Conservation (phyloP, 2,113 vertebrate genomes). For the Ceyx melanurus region DNA sequence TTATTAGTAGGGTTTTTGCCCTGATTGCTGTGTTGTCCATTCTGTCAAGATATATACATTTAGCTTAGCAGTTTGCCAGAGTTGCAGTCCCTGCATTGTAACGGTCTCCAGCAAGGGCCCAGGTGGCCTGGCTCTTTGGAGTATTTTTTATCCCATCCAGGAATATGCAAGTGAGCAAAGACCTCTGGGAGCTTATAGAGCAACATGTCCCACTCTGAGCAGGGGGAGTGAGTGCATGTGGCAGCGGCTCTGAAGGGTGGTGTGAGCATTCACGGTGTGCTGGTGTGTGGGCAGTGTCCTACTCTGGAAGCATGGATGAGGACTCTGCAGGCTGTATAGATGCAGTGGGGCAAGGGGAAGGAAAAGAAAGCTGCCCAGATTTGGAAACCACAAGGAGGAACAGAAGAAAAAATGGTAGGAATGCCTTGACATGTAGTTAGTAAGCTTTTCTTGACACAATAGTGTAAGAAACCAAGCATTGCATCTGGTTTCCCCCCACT, state of each 20-base stretch:
- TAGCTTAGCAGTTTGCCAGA: background rate
- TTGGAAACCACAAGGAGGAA: background rate
- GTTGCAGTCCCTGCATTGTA: background rate
- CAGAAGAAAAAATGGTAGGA: background rate
- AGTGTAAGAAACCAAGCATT: background rate
- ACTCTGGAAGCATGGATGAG: background rate
- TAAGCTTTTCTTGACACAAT: background rate
- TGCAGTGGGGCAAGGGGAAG: background rate
- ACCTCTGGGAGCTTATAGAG: background rate
- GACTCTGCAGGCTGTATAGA: background rate
- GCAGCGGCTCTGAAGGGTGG: background rate
- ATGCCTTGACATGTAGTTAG: background rate
- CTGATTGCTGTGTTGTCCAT: background rate
- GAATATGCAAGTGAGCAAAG: background rate
- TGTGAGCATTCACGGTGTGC: accelerated
- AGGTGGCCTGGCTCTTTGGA: background rate
- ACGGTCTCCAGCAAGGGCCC: background rate
- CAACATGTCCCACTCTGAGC: background rate
- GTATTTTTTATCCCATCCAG: slow-evolving; percentile 23
- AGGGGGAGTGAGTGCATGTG: background rate
- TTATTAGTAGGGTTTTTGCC: background rate
- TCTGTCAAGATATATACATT: background rate
- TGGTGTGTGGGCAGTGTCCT: background rate
- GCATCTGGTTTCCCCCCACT: background rate
- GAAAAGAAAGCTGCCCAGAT: background rate